These are phyloP conservation scores for Siderastrea siderea DNA, from an alignment of 92 coral and sea anemone species.

Conservation along the genomic window DNA sequence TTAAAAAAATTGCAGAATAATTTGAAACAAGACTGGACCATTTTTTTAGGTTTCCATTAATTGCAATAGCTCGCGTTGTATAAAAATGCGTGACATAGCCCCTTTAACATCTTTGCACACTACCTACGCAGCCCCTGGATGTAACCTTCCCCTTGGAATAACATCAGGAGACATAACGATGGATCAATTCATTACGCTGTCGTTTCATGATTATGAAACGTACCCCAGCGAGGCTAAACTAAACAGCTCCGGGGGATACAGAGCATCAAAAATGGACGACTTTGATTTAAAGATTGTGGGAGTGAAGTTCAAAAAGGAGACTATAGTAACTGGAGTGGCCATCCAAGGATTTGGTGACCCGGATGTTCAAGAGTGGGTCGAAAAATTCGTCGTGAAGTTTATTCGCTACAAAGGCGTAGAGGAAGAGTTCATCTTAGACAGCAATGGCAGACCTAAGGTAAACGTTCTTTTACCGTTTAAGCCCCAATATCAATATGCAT, in stretches of 20 bases:
- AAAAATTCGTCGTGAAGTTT: neutral
- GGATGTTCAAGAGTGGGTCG: constrained; percentile 58
- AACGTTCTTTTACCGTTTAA: neutral
- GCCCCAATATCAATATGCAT: no score
- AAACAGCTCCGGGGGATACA: constrained; percentile 68
- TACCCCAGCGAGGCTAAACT: constrained; percentile 37
- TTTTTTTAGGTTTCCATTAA: no score
- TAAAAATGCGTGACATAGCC: no score
- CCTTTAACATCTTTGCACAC: no score
- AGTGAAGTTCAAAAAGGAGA: constrained; percentile 60
- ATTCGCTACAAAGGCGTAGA: neutral
- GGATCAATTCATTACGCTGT: neutral
- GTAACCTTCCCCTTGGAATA: constrained; percentile 64
- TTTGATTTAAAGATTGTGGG: neutral
- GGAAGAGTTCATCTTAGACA: neutral
- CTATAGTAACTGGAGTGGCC: constrained; percentile 78
- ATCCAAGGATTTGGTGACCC: constrained; percentile 78
- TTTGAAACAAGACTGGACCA: no score
- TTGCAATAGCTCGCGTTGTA: no score
- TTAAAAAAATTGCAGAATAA: no score
- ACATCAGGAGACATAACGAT: neutral
- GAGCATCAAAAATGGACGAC: neutral
- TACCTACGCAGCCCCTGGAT: neutral
- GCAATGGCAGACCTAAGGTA: constrained; percentile 32
- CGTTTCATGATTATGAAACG: neutral